Percentiles rank a stretch among this genome's conserved stretches.
Evolutionary conservation across 2,113 vertebrate genomes (phyloP).

Genomic region (Elaphurus davidianus): DNA sequence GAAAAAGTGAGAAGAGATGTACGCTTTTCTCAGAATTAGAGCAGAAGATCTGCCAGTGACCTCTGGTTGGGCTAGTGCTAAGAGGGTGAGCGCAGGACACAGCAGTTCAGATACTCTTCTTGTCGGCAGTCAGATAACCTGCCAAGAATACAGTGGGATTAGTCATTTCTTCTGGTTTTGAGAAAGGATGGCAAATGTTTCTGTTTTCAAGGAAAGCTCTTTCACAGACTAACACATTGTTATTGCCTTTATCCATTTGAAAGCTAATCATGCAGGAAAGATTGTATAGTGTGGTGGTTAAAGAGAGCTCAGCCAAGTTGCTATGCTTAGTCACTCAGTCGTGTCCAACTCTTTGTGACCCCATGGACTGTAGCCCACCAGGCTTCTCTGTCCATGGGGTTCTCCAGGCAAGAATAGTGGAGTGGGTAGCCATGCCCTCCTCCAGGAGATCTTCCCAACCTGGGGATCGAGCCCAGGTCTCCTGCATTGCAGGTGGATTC

Average conservation of each 20-base stretch:
- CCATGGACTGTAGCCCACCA: not conserved
- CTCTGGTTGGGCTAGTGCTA: not conserved
- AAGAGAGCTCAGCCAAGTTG: not conserved
- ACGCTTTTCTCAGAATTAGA: conserved; percentile 43
- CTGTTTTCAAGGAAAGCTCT: not conserved
- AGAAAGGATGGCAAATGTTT: not conserved
- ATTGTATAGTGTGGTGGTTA: not conserved
- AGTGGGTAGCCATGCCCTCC: not conserved
- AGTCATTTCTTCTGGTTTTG: not conserved
- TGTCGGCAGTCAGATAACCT: not conserved
- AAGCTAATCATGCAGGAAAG: not conserved
- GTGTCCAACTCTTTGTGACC: not conserved
- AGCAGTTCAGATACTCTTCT: not conserved
- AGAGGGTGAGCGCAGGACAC: not conserved
- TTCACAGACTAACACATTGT: not conserved
- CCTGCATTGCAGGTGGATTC: not conserved
- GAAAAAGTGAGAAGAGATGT: conserved; percentile 29
- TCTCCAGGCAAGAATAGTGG: not conserved
- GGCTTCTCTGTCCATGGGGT: not conserved
- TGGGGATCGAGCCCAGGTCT: accelerated
- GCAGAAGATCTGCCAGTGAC: conserved; percentile 27
- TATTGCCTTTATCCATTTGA: not conserved
- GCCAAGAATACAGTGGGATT: not conserved
- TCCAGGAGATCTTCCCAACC: not conserved
- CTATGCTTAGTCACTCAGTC: not conserved